Conservation (phyloP, 2,888 invertebrate genomes). For the Himalopsyche kuldschensis region DNA sequence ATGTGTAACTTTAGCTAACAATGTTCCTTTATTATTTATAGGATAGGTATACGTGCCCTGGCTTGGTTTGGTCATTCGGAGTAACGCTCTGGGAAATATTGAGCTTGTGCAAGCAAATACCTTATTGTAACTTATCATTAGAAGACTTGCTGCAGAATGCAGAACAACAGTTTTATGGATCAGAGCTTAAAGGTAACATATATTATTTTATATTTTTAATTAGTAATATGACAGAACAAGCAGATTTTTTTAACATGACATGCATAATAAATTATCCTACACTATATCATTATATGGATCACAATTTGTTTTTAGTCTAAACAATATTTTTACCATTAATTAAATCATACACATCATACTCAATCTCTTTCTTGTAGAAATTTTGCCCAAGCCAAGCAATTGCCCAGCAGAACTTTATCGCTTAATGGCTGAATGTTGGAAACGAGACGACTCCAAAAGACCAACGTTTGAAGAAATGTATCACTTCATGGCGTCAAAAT, state of each 20-base stretch:
- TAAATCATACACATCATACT: neutral
- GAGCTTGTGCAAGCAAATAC: constrained; percentile 62
- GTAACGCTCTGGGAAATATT: constrained; percentile 69
- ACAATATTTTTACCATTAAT: too few species aligned
- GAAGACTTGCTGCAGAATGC: constrained; percentile 66
- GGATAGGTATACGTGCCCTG: constrained; percentile 66
- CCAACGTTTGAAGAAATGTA: constrained; percentile 70
- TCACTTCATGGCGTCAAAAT: constrained; percentile 66
- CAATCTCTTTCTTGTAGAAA: constrained; percentile 45
- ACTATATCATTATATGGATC: too few species aligned
- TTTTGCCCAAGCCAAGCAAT: constrained; percentile 73
- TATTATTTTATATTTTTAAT: too few species aligned
- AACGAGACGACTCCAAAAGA: constrained; percentile 60
- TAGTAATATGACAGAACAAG: neutral
- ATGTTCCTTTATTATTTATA: constrained; percentile 42
- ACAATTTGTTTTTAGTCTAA: too few species aligned
- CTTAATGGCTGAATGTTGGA: constrained; percentile 73
- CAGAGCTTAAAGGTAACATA: constrained; percentile 49
- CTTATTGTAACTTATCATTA: constrained; percentile 62
- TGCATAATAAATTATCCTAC: neutral
- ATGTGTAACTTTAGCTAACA: neutral
- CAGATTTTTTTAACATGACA: too few species aligned
- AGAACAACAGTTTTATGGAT: constrained; percentile 67
- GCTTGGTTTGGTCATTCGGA: constrained; percentile 66
- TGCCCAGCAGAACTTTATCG: constrained; percentile 77